phyloP scores from a whole-genome alignment of 2,113 vertebrate genomes.

The Narcine bancroftii region DNA sequence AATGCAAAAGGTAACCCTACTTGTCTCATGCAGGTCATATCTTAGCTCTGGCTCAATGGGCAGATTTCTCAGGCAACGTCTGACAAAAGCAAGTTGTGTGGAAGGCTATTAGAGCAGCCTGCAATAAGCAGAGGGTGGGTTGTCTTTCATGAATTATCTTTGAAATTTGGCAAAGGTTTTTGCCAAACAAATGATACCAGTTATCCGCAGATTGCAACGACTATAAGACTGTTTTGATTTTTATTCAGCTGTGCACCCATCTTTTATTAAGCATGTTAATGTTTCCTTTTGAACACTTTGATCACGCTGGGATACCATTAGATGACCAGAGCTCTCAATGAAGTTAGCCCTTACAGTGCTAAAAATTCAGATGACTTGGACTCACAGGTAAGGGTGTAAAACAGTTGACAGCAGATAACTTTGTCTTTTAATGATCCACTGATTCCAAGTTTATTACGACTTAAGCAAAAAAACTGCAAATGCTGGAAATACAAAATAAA shows the following conservation, averaged over 20 bases:
- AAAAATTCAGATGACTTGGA: not conserved
- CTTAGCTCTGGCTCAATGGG: no score
- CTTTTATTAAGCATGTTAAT: conserved; percentile 10
- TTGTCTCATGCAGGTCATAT: no score
- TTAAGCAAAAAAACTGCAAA: no score
- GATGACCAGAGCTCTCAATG: not conserved
- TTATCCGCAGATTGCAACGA: not conserved
- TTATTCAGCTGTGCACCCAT: not conserved
- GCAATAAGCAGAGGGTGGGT: no score
- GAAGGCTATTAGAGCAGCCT: not conserved
- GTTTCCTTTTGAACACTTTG: not conserved
- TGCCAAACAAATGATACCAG: not conserved
- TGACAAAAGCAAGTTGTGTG: no score
- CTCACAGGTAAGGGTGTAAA: not conserved
- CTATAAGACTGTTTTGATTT: not conserved
- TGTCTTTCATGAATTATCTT: not conserved
- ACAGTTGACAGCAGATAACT: not conserved
- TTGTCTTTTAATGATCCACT: no score
- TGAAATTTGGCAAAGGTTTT: not conserved
- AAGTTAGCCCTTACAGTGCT: not conserved
- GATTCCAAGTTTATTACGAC: no score
- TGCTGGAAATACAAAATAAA: no score
- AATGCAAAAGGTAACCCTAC: no score
- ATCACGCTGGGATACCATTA: not conserved
- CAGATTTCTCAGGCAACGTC: no score